These are phyloP conservation scores for Percopsis omiscomaycus DNA, from an alignment of 2,797 vertebrate genomes.

Conservation along the genomic window DNA sequence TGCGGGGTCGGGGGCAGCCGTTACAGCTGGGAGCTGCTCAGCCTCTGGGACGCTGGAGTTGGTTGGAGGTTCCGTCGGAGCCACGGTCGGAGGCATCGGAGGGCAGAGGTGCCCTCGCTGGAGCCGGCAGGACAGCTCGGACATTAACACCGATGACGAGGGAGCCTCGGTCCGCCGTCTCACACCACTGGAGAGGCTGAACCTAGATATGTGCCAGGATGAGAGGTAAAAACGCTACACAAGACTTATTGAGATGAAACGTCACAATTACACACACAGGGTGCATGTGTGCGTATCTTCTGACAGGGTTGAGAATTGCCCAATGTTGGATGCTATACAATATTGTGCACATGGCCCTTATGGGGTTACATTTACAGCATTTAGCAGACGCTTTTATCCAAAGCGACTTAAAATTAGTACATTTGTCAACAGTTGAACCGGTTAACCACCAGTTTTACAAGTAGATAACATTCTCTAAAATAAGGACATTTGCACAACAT, in stretches of 20 bases:
- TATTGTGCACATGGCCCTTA: no score
- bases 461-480: no score
- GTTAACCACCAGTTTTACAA: no score
- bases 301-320: no score
- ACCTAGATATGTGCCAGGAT: slow-evolving; percentile 92
- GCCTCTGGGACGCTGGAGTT: slow-evolving; percentile 51
- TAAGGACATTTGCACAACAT: no score
- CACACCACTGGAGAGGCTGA: slow-evolving; percentile 90
- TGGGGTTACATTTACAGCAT: no score
- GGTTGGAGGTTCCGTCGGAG: slow-evolving; percentile 47
- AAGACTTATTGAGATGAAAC: not conserved
- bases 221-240: slow-evolving; percentile 67
- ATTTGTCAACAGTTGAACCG: no score
- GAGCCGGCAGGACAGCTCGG: slow-evolving; percentile 84
- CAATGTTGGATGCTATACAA: no score
- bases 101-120: slow-evolving; percentile 75
- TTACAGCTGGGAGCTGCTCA: slow-evolving; percentile 42
- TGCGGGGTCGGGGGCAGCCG: slow-evolving; percentile 34
- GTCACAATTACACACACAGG: not conserved
- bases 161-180: slow-evolving; percentile 77
- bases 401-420: no score
- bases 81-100: slow-evolving; percentile 46
- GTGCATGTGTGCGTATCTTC: no score
- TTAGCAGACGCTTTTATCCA: no score
- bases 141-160: slow-evolving; percentile 82